Percentiles rank a stretch among this genome's conserved stretches.
phyloP scores from a whole-genome alignment of 2,888 invertebrate genomes.

The Torymus tubicola region DNA sequence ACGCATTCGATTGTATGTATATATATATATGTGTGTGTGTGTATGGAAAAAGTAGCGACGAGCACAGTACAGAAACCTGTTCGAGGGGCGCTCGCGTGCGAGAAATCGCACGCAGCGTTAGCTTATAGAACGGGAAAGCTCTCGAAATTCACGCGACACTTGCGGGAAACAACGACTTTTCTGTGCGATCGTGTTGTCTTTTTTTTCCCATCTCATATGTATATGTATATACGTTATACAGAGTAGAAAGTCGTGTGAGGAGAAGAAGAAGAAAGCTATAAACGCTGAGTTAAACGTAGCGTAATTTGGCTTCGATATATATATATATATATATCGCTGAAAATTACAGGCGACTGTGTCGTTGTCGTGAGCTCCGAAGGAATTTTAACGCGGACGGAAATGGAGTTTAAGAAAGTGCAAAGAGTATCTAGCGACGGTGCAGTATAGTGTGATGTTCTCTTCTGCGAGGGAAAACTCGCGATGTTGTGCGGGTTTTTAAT shows the following conservation, averaged over 20 bases:
- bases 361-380: slow-evolving; percentile 11
- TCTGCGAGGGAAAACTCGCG: slow-evolving; percentile 23
- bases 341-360: slow-evolving; percentile 17
- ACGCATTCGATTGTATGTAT: too few species aligned
- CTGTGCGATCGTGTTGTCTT: too few species aligned
- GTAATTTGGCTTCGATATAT: slow-evolving; percentile 53
- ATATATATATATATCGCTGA: slow-evolving; percentile 28
- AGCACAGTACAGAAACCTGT: slow-evolving; percentile 8
- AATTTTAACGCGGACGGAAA: slow-evolving; percentile 50
- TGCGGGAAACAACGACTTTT: too few species aligned
- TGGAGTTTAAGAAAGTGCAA: slow-evolving; percentile 46
- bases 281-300: slow-evolving; percentile 33
- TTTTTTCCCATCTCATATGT: too few species aligned
- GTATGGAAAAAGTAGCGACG: too few species aligned
- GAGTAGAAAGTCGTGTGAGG: slow-evolving; percentile 43
- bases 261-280: slow-evolving; percentile 49
- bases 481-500: slow-evolving; percentile 9
- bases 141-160: too few species aligned
- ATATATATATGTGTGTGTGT: too few species aligned
- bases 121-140: slow-evolving; percentile 17
- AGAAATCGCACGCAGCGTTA: background rate
- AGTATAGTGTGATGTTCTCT: too few species aligned
- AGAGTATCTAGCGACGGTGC: too few species aligned
- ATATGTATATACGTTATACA: background rate
- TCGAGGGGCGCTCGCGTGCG: background rate